Conservation (phyloP, 2,888 invertebrate species). For the Seira musarum region DNA sequence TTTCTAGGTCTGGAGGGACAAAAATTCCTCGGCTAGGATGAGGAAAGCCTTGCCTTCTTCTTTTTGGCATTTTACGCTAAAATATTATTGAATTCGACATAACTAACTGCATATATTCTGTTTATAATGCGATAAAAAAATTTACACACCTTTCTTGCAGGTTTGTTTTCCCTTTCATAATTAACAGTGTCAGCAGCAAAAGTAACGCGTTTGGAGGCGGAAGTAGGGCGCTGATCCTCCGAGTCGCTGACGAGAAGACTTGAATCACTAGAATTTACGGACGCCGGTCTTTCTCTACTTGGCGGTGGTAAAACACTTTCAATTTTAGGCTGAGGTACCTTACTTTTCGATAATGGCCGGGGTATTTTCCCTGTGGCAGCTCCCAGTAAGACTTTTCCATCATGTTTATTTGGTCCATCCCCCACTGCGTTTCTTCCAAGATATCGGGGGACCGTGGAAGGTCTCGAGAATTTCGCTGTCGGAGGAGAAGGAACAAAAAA, state of each 20-base stretch:
- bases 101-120: not conserved
- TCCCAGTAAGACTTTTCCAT: not conserved
- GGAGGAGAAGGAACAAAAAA: conserved; percentile 6
- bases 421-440: too few species aligned
- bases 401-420: not conserved
- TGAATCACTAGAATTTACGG: not conserved
- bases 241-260: not conserved
- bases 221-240: not conserved
- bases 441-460: conserved; percentile 25
- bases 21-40: conserved; percentile 61
- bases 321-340: not conserved
- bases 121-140: not conserved
- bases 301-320: not conserved
- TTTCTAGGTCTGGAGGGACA: conserved; percentile 54
- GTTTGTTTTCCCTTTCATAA: conserved; percentile 64
- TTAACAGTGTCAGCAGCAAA: conserved; percentile 62
- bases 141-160: conserved; percentile 40
- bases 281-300: not conserved
- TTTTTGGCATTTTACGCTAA: conserved; percentile 38
- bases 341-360: not conserved
- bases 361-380: too few species aligned
- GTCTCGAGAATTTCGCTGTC: conserved; percentile 1
- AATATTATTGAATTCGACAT: not conserved
- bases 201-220: conserved; percentile 44
- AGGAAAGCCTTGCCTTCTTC: conserved; percentile 51